A percentile compares a stretch with the other conserved stretches of the same genome.
phyloP scores from a whole-genome alignment of 2,113 vertebrate genomes.

The Tychaedon coryphoeus region DNA sequence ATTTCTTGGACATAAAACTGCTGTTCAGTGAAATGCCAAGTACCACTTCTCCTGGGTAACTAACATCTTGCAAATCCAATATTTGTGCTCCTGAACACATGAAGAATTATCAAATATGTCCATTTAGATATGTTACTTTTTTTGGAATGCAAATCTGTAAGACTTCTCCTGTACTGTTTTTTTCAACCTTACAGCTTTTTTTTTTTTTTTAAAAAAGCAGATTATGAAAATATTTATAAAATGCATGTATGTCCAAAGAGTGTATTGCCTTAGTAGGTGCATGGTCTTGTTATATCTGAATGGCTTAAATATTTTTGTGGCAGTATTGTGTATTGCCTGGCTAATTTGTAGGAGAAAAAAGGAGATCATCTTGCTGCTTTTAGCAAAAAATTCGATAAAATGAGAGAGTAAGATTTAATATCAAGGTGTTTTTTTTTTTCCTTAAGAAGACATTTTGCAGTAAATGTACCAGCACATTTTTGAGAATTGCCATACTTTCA shows the following conservation, averaged over 20 bases:
- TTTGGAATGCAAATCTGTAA: not conserved
- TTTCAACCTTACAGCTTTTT: not conserved
- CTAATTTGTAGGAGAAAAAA: not conserved
- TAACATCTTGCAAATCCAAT: conserved; percentile 33
- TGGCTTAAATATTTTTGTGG: not conserved
- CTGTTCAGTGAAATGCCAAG: conserved; percentile 16
- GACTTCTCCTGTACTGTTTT: not conserved
- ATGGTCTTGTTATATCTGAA: not conserved
- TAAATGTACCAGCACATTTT: conserved; percentile 21
- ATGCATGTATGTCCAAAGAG: not conserved
- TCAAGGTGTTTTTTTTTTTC: not conserved
- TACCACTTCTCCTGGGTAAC: not conserved
- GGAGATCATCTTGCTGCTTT: not conserved
- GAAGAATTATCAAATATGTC: not conserved
- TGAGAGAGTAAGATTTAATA: not conserved
- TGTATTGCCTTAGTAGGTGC: not conserved
- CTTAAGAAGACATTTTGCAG: not conserved
- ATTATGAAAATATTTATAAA: not conserved
- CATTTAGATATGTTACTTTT: not conserved
- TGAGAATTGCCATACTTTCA: not conserved
- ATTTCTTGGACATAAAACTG: conserved; percentile 22
- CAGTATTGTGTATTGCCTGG: not conserved
- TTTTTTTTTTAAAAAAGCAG: not conserved
- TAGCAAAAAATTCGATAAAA: conserved; percentile 19
- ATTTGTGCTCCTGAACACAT: conserved; percentile 18